Base-by-base conservation (phyloP, 1,140 invertebrate species). In the Meteorus sp. region DNA sequence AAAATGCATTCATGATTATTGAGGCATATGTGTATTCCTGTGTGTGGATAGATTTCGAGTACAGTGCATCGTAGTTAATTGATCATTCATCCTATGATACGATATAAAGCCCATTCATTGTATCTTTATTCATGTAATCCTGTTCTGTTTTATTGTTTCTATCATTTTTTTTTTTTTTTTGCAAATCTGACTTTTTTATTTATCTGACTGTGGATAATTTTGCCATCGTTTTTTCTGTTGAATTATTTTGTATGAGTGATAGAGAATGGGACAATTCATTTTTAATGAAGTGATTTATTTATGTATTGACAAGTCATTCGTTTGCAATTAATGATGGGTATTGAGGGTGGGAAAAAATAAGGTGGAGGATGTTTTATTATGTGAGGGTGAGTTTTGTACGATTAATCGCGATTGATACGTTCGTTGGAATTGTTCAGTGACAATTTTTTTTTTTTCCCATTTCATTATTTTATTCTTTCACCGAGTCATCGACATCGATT, bases 21-120 rank as follows among this genome's bases (percentile, higher is more conserved):
- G 6, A 27, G 35, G 13, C 50, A 54, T 19, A 44, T 41, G 25
- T 43, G 25, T n/a, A n/a, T n/a, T n/a, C n/a, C 20, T 60, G 60
- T 66, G 61, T 13, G 17, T 64, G 61, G 64, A 66, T 66, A 65
- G 54, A 39, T 62, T 69, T 61, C 47, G 62, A 69, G 60, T 60
- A 51, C 63, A 57, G 64, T 68, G 61, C 53, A 66, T 65, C 54
- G 62, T 59, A 31, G 25, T 41, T 45, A 44, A 56, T 64, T 66
- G 65, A 66, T 66, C 65, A 61, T 62, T 55, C 52, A 62, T 53
- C 62, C 54, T 47, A 44, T 56, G 25, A 44, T 44, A 39, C 35
- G 35, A 7, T 7, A n/a, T 13, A 39, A 39, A 39, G 8, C 8
- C 8, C 3, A 39, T 39, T 39, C n/a, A n/a, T n/a, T n/a, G n/a